Base-by-base conservation (phyloP, 2,888 invertebrate species). In the Keiferia lycopersicella region DNA sequence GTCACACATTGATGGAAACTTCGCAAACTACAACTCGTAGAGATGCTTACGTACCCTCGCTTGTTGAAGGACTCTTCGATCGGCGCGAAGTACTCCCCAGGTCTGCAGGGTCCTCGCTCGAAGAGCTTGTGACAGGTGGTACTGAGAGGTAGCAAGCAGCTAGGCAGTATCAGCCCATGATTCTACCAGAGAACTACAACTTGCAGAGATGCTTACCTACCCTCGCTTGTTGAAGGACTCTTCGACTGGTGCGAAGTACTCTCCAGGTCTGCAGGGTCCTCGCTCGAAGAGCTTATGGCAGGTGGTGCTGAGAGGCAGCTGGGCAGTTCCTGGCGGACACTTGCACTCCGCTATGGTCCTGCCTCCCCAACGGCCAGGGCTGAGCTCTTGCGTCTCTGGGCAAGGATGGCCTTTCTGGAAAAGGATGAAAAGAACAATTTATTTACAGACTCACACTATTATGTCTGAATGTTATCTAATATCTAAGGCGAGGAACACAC, bases 361-460 rank as follows among this genome's bases (percentile, higher is more conserved):
- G 64, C 93, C 74, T 81, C 93, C 81, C 92, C 91, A 81, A 39
- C 84, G 75, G 67, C 83, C 93, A 0, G 96, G 96, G 68, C 95
- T 95, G 34, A 97, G 84, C 84, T 97, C 97, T 94, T 96, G 96
- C 11, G 96, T 96, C 0, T 96, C 95, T 0, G 96, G 96, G 77
- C 97, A 97, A 0, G 97, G 97, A 71, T 95, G 93, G 14, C 96
- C 96, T 84, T 89, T 90, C 91, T 91, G 86, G 18, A 88, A 88
- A 6, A 12, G 1, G 7, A 30, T 22, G 16, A 14, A 16, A 45
- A 26, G 26, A 26, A 26, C 26, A 26, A 4, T 26, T 26, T 26
- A 26, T 6, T 26, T 4, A 26, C 26, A 26, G 26, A 26, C 26
- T 26, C 26, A 6, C 3, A 26, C 2, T 26, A 26, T 6, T 26